These are phyloP conservation scores for Decapterus maruadsi DNA, from an alignment of 2,797 vertebrate species.

Conservation along the genomic window DNA sequence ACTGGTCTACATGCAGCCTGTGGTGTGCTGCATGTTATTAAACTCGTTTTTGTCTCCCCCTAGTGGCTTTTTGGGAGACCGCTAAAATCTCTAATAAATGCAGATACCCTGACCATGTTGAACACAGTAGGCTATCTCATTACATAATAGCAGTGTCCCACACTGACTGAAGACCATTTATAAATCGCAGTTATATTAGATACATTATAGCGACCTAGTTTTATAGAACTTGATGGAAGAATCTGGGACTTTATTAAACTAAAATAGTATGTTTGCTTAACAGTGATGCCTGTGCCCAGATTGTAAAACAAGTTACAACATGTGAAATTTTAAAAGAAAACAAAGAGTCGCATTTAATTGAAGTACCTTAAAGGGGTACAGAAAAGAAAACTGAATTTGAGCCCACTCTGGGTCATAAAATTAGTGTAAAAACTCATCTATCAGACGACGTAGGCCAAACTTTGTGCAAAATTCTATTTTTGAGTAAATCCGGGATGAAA, in stretches of 20 bases:
- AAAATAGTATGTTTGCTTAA: neutral
- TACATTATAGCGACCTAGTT: neutral
- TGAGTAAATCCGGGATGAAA: too few relatives aligned
- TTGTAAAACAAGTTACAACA: neutral
- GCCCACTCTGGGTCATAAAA: too few relatives aligned
- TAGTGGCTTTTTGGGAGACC: slow-evolving; percentile 46
- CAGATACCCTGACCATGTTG: neutral
- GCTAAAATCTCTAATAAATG: slow-evolving; percentile 1
- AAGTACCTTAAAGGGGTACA: too few relatives aligned
- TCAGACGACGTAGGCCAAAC: too few relatives aligned
- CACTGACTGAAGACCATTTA: neutral
- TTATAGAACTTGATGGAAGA: neutral
- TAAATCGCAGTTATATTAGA: neutral
- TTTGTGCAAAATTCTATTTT: too few relatives aligned
- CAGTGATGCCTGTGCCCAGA: neutral
- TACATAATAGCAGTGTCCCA: neutral
- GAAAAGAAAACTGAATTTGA: too few relatives aligned
- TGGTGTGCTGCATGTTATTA: neutral
- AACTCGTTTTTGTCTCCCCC: slow-evolving; percentile 60
- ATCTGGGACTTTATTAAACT: neutral
- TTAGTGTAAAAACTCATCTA: too few relatives aligned
- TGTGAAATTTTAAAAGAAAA: neutral
- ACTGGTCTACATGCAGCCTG: neutral
- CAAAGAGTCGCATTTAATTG: neutral
- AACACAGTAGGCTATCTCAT: neutral